These are phyloP conservation scores for Aplidium turbinatum DNA, from an alignment of 23 tunicate genomes.

Conservation along the genomic window DNA sequence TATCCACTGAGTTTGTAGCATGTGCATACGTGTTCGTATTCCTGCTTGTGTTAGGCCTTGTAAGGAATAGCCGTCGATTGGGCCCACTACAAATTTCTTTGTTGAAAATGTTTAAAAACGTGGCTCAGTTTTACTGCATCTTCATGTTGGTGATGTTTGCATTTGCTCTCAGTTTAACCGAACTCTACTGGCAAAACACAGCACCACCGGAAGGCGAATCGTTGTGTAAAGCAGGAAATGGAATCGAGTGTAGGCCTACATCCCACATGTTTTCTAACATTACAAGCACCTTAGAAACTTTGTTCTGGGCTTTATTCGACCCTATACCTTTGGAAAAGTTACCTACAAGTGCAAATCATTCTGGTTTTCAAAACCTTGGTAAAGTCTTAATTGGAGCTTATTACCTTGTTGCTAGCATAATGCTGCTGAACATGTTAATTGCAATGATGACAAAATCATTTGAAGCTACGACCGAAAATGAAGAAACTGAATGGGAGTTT, in stretches of 20 bases:
- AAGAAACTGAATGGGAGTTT: conserved; percentile 86
- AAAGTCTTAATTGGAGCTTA: conserved; percentile 30
- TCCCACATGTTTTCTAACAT: conserved; percentile 20
- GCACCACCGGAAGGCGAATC: no score
- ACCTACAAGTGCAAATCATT: conserved; percentile 47
- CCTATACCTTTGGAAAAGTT: conserved; percentile 21
- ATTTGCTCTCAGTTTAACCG: conserved; percentile 11
- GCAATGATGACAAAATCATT: conserved; percentile 88
- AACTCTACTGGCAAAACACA: conserved; percentile 21
- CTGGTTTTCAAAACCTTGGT: conserved; percentile 32
- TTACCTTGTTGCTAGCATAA: conserved; percentile 78
- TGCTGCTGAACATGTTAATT: conserved; percentile 83
- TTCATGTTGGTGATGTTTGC: conserved; percentile 11
- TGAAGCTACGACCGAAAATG: conserved; percentile 58
- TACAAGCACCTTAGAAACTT: conserved; percentile 10
- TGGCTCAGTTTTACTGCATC: background rate
- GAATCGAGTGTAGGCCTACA: background rate
- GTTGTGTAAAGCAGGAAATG: no score
- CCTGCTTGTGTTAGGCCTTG: background rate
- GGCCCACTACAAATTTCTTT: conserved; percentile 7
- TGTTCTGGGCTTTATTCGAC: conserved; percentile 68
- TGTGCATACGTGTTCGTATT: conserved; percentile 15
- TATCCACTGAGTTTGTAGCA: conserved; percentile 1
- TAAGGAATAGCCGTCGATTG: background rate
- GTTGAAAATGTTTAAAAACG: conserved; percentile 12